Percentiles rank a stretch among this genome's conserved stretches.
Evolutionary conservation across 2,113 vertebrate genomes (phyloP).

Genomic region (Ginglymostoma cirratum): DNA sequence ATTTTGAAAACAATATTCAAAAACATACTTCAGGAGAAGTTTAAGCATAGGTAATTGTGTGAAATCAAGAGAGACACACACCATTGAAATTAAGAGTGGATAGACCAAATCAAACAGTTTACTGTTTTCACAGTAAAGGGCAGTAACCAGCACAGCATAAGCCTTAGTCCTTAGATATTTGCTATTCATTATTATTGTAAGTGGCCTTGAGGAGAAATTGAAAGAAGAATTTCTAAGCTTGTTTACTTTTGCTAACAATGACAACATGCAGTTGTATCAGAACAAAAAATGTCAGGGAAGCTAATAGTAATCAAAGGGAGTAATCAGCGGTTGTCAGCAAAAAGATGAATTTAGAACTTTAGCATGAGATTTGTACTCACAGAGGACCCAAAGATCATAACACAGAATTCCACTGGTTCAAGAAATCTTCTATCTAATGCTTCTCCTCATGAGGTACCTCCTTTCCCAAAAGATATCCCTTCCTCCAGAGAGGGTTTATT

Average conservation of each 20-base stretch:
- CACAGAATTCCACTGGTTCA: too few species aligned
- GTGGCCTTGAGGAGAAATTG: constrained; percentile 11
- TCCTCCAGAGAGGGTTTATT: too few species aligned
- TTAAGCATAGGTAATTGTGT: neutral
- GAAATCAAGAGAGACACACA: neutral
- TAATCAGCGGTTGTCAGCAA: neutral
- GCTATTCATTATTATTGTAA: neutral
- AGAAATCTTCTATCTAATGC: too few species aligned
- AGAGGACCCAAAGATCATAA: too few species aligned
- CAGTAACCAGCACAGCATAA: neutral
- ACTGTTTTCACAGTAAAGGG: neutral
- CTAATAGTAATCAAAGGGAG: neutral
- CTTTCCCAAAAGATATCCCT: too few species aligned
- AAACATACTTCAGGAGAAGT: neutral
- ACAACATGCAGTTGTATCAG: neutral
- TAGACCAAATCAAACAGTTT: neutral
- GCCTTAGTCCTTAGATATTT: too few species aligned
- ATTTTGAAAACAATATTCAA: neutral
- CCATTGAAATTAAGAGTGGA: neutral
- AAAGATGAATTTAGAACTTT: neutral
- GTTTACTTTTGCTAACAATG: neutral
- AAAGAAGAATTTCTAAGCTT: neutral
- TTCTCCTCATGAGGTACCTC: too few species aligned
- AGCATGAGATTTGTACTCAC: too few species aligned
- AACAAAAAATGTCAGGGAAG: neutral